Conservation (phyloP, 2,113 vertebrate genomes). For the Willisornis vidua region DNA sequence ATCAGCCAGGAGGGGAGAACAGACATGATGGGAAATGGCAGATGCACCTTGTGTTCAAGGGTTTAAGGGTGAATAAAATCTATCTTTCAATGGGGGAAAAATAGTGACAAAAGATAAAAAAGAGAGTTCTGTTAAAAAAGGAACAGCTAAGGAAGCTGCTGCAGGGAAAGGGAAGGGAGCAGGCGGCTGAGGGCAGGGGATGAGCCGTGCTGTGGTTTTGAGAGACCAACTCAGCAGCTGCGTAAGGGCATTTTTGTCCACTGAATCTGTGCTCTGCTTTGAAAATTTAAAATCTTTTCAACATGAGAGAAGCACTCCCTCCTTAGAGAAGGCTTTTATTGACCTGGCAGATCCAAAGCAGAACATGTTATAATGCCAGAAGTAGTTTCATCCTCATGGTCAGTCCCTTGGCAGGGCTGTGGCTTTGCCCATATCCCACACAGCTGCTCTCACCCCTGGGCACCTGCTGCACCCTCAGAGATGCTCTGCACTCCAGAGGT, state of each 20-base stretch:
- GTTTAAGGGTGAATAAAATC: background rate
- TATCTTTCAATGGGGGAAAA: background rate
- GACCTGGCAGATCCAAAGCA: background rate
- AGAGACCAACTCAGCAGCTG: background rate
- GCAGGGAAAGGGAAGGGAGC: background rate
- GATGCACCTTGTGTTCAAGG: background rate
- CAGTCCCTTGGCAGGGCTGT: background rate
- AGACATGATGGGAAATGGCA: fast-evolving
- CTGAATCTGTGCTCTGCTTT: background rate
- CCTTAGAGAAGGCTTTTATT: background rate
- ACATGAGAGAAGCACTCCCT: background rate
- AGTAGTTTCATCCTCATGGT: background rate
- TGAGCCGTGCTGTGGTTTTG: background rate
- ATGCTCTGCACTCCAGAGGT: background rate
- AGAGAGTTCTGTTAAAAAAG: background rate
- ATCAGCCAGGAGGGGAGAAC: fast-evolving
- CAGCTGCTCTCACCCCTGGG: background rate
- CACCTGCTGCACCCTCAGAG: fast-evolving
- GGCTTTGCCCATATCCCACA: fast-evolving
- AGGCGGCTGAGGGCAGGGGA: background rate
- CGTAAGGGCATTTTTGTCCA: background rate
- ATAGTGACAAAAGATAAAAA: background rate
- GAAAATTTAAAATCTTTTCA: constrained; percentile 10
- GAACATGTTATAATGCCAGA: background rate
- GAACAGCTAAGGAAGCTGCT: background rate